Evolutionary conservation across 2,888 invertebrate genomes (phyloP), one percentile per base, ranked within the genome.

Genomic region (Lepidochrysops patricia): DNA sequence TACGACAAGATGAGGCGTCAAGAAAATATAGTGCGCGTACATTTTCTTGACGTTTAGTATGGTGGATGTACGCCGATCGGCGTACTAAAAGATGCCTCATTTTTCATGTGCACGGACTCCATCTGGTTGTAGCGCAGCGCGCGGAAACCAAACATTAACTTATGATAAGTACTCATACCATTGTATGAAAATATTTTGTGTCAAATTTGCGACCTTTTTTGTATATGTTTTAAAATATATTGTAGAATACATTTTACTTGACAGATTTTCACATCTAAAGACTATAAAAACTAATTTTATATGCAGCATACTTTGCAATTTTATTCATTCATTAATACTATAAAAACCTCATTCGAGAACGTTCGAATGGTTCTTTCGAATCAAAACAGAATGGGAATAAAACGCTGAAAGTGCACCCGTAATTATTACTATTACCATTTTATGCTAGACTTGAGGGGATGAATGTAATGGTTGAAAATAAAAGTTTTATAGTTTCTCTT

Each of bases 391-490:
- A 54, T 29, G 19, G 54, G 29, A 32, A 15, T 12, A 54, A 54
- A 54, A 26, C 15, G 54, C 29, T 32, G 54, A 32, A 29, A 29
- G 54, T 15, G 54, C 54, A 29, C 54, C 32, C 19, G 15, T 54
- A 54, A 54, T 54, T 54, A 54, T 54, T 54, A 54, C 54, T n/a
- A 54, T 54, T 54, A 54, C 54, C 54, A 54, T 54, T 54, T 54
- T 32, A 19, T 32, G 54, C 29, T 29, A 12, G 29, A 32, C 54
- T 29, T 19, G 23, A 32, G 19, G 54, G 37, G 23, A 43, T 43
- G 43, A 43, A 43, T 43, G 9, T 13, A 43, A 43, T 19, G 37
- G 19, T 43, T 43, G 19, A n/a, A 37, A 37, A 37, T 15, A 37
- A 37, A 37, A n/a, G 2, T 12, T 35, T n/a, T n/a, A n/a, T n/a